Base-by-base conservation (phyloP, 2,888 invertebrate species). In the Cataglyphis albicans region DNA sequence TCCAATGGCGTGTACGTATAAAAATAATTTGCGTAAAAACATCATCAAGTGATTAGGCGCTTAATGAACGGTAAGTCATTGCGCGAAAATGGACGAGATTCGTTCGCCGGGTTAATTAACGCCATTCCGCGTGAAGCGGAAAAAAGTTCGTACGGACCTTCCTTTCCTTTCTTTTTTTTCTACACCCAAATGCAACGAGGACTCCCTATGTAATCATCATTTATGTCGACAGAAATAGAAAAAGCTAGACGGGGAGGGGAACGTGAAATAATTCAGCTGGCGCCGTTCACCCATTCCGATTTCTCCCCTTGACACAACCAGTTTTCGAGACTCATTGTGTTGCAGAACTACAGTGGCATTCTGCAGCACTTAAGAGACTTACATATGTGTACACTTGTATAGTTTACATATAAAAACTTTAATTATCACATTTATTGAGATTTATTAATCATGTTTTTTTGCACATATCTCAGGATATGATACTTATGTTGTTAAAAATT, bases 11-110 rank as follows among this genome's bases (percentile, higher is more conserved):
- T 5, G 21, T 9, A 41, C 15, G 59, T 9, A 73, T 52, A 64
- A 84, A 86, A 82, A 72, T 74, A n/a, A 67, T 29, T 85, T 81
- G 72, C 78, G 80, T 57, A 80, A 63, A 81, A 64, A 87, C 81
- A 83, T 85, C 85, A 88, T 84, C 82, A 87, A 90, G 84, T 82
- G 85, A 85, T 87, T 87, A 84, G 70, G 80, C 73, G 87, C 83
- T 86, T 89, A 89, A 90, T 86, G 85, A 90, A 90, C 84, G 88
- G 83, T 84, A 89, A 89, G 87, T 88, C 89, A 86, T 83, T 84
- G 84, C 81, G 38, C 32, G 38, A 57, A 81, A 87, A 84, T 63
- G 70, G 52, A 84, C 76, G 80, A 55, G 84, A 82, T 82, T 59
- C 35, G 72, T 76, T 78, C 67, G 59, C 41, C 18, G 81, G 70